Percentiles rank a stretch among this genome's conserved stretches.
phyloP scores from a whole-genome alignment of 2,888 invertebrate species.

The Agrilus biguttatus region DNA sequence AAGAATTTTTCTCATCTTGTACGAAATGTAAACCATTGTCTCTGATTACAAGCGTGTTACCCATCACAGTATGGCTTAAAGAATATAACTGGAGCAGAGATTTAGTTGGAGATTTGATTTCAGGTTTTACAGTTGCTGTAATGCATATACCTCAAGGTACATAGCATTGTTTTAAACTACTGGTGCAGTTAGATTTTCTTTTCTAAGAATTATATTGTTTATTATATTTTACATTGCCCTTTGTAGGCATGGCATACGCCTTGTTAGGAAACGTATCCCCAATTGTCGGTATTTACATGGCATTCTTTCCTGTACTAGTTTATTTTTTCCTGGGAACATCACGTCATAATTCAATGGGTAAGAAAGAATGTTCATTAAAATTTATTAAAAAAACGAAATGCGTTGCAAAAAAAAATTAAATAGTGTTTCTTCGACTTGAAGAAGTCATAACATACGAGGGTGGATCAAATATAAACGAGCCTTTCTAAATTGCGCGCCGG shows the following conservation, averaged over 20 bases:
- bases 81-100: constrained; percentile 44
- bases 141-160: constrained; percentile 75
- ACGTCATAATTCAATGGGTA: constrained; percentile 31
- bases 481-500: too few relatives aligned
- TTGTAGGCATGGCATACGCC: constrained; percentile 42
- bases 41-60: constrained; percentile 25
- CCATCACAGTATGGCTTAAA: constrained; percentile 47
- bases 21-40: constrained; percentile 11
- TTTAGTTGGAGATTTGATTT: constrained; percentile 54
- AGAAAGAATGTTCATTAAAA: constrained; percentile 4
- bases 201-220: too few relatives aligned
- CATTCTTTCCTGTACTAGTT: constrained; percentile 36
- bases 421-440: not conserved
- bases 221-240: not conserved
- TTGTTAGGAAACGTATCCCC: constrained; percentile 38
- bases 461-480: too few relatives aligned
- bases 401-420: not conserved
- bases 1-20: constrained; percentile 5
- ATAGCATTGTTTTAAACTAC: constrained; percentile 2
- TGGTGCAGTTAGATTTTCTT: too few relatives aligned
- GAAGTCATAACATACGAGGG: too few relatives aligned
- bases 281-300: constrained; percentile 40
- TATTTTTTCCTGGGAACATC: constrained; percentile 30
- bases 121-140: constrained; percentile 73
- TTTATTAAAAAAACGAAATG: not conserved